Evolutionary conservation across 2,797 vertebrate species (phyloP), one percentile per base, ranked within the genome.

Genomic region (Rhinichthys osculus): DNA sequence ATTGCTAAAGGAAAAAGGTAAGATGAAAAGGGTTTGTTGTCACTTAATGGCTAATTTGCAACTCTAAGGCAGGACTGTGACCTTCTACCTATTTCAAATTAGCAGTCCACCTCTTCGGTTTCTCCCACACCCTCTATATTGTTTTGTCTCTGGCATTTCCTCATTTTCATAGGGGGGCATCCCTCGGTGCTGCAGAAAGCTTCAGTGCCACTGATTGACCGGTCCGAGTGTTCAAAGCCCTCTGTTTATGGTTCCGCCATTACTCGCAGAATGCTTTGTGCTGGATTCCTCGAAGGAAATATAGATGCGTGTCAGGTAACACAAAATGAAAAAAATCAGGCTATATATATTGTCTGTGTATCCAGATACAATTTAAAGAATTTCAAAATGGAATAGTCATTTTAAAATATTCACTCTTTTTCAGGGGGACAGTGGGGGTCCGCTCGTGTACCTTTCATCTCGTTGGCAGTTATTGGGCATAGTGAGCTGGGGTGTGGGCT

Each of bases 371-470:
- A 42, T 64, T 5, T 64, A 13, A 70, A 3, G 2, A 3, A 13
- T 70, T 6, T 50, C 5, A 11, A 40, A 59, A 78, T 42, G 14
- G 2, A 40, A 17, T 14, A 10, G 27, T 19, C 4, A 23, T 30
- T 35, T 33, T 64, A 8, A 30, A 70, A 19, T 16, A n/a, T 23
- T 16, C n/a, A 57, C 11, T 84, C 40, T 0, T 21, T 21, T 89
- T 52, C 89, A 97, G 96, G 96, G 96, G 64, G 96, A 97, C 92
- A 96, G 96, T 1, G 96, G 96, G 0, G 96, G 96, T 2, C 95
- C 95, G 3, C 91, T 96, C 81, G 95, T 96, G 44, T 93, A 93
- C 84, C 40, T 86, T 0, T 88, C 89, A 0, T 40, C 66, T 33
- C 91, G 80, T 82, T 95, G 76, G 95, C 92, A 94, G 21, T 83